Conservation (phyloP, 2,797 vertebrate genomes). For the Luscinia megarhynchos region DNA sequence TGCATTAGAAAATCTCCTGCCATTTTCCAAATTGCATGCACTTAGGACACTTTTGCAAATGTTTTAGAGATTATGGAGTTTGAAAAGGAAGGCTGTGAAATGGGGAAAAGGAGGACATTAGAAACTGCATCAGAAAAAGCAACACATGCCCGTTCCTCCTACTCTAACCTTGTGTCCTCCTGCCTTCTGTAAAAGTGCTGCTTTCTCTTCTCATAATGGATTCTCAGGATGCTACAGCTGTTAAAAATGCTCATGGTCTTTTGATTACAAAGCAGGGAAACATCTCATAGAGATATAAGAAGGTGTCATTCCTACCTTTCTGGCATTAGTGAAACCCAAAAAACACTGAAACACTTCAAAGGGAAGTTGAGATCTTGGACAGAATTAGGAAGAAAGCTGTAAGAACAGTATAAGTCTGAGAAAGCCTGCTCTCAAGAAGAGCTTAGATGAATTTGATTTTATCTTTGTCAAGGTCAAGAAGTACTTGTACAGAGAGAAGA, state of each 20-base stretch:
- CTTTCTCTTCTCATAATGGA: background rate
- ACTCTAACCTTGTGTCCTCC: background rate
- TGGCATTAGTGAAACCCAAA: background rate
- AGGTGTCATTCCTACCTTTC: background rate
- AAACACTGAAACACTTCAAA: conserved; percentile 16
- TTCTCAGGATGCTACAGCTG: background rate
- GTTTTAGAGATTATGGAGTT: background rate
- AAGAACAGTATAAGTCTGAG: background rate
- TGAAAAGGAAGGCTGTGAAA: background rate
- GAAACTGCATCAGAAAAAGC: background rate
- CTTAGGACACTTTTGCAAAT: background rate
- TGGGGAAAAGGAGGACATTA: background rate
- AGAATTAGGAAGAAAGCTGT: background rate
- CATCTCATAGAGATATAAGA: background rate
- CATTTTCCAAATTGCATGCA: background rate
- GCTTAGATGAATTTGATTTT: background rate
- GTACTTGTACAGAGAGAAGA: background rate
- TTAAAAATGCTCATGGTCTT: background rate
- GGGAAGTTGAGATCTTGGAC: background rate
- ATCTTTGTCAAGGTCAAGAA: conserved; percentile 11
- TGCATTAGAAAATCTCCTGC: background rate
- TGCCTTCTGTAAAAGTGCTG: background rate
- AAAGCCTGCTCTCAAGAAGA: background rate
- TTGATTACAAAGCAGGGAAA: background rate
- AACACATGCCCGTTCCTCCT: background rate